Percentiles rank a stretch among this genome's conserved stretches.
phyloP scores from a whole-genome alignment of 2,797 vertebrate genomes.

The Anableps anableps region DNA sequence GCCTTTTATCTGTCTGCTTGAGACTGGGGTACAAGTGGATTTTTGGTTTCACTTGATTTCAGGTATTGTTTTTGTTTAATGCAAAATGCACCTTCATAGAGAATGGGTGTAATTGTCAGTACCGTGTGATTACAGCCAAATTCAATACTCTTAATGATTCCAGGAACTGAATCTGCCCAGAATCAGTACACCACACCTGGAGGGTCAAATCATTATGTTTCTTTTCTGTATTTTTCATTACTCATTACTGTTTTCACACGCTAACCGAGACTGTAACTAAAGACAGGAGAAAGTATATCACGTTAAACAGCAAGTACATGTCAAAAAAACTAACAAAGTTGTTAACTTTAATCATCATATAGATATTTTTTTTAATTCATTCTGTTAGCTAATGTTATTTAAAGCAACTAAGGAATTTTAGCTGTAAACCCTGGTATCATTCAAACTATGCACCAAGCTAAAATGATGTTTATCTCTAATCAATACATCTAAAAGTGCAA shows the following conservation, averaged over 20 bases:
- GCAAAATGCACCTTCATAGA: background rate
- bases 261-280: background rate
- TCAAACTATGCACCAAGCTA: background rate
- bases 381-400: background rate
- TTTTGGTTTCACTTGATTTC: slow-evolving; percentile 39
- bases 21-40: slow-evolving; percentile 53
- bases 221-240: background rate
- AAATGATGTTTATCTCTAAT: slow-evolving; percentile 4
- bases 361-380: background rate
- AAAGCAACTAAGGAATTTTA: background rate
- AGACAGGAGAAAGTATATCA: background rate
- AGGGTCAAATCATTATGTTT: background rate
- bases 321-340: background rate
- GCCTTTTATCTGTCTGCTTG: slow-evolving; percentile 11
- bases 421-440: background rate
- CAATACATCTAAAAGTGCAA: slow-evolving; percentile 13
- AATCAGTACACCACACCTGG: background rate
- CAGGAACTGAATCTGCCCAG: slow-evolving; percentile 17
- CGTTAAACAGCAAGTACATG: background rate
- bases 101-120: slow-evolving; percentile 20
- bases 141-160: background rate
- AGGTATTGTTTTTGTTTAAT: slow-evolving; percentile 24
- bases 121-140: background rate
- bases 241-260: background rate
- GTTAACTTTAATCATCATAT: background rate